phyloP scores from a whole-genome alignment of 2,113 vertebrate species.

The Eidolon helvum region DNA sequence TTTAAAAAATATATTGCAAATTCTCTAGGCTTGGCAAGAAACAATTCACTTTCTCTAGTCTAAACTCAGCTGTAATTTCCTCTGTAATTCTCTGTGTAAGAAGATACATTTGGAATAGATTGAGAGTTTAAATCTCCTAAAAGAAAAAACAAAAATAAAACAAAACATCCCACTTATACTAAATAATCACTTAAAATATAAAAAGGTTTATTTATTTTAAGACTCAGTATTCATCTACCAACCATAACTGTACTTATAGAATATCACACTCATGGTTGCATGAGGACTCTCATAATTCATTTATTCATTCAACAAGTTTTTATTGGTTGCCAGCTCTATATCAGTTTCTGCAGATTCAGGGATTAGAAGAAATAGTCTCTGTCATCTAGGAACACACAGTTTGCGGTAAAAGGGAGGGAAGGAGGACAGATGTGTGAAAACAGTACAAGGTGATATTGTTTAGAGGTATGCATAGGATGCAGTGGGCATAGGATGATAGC shows the following conservation, averaged over 20 bases:
- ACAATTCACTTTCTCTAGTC: neutral
- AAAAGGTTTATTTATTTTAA: neutral
- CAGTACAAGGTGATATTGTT: neutral
- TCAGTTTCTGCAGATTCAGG: neutral
- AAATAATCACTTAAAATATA: neutral
- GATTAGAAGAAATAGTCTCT: neutral
- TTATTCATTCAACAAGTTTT: neutral
- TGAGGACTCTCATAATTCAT: neutral
- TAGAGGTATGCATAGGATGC: neutral
- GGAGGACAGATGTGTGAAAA: neutral
- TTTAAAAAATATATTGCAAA: neutral
- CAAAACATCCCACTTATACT: neutral
- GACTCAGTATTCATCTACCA: neutral
- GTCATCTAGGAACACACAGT: neutral
- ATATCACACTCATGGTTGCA: neutral
- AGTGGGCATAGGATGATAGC: neutral
- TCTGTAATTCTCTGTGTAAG: neutral
- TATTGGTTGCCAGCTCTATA: neutral
- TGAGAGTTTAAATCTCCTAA: neutral
- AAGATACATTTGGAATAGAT: slow-evolving; percentile 5
- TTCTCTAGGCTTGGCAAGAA: neutral
- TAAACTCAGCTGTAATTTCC: slow-evolving; percentile 22
- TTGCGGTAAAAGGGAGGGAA: neutral
- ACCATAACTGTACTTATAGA: neutral
- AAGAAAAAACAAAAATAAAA: neutral